phyloP scores from a whole-genome alignment of 2,888 invertebrate species.

The Pandemis corylana region DNA sequence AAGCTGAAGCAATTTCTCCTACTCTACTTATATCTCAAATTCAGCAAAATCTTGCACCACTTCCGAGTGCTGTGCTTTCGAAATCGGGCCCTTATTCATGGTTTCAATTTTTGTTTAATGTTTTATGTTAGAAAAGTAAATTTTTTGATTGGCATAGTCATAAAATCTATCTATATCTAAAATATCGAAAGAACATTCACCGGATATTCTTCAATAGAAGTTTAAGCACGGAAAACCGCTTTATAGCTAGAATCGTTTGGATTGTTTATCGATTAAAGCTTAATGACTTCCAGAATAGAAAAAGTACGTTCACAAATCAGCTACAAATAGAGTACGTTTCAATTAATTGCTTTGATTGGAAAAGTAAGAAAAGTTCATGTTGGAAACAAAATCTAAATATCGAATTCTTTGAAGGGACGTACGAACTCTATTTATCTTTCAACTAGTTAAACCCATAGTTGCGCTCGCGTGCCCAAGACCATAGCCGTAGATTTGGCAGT shows the following conservation, averaged over 20 bases:
- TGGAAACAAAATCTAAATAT: not conserved
- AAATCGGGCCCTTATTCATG: too few species aligned
- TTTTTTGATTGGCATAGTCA: too few species aligned
- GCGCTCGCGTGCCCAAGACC: too few species aligned
- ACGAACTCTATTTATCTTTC: not conserved
- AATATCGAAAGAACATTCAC: not conserved
- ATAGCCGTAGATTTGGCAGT: too few species aligned
- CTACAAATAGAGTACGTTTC: not conserved
- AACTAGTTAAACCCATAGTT: too few species aligned
- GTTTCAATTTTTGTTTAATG: too few species aligned
- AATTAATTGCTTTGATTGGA: conserved; percentile 1
- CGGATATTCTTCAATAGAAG: not conserved
- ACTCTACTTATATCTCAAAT: too few species aligned
- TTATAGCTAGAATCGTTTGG: not conserved
- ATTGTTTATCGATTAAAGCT: conserved; percentile 1
- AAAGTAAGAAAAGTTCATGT: not conserved
- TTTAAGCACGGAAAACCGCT: not conserved
- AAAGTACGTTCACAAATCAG: not conserved
- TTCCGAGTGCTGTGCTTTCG: too few species aligned
- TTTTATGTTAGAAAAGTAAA: not conserved
- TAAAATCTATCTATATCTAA: not conserved
- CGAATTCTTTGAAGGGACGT: not conserved
- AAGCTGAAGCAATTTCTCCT: too few species aligned
- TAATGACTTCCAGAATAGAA: conserved; percentile 8
- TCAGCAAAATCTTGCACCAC: too few species aligned